Percentiles rank a stretch among this genome's conserved stretches.
phyloP scores from a whole-genome alignment of 92 coral and sea anemone species.

The Heteractis magnifica region DNA sequence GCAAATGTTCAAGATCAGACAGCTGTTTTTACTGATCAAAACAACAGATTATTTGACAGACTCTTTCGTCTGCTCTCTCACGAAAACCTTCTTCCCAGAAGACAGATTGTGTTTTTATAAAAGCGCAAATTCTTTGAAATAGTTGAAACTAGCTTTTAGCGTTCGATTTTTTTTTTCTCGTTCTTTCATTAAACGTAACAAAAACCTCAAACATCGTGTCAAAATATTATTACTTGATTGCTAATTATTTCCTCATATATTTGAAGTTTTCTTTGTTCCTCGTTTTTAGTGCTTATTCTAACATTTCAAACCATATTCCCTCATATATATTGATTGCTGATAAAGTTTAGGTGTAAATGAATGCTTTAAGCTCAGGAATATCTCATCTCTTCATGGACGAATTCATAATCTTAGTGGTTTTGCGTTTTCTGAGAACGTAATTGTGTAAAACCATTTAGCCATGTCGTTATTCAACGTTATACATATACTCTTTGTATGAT shows the following conservation, averaged over 20 bases:
- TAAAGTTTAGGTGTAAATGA: background rate
- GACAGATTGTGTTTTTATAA: too few species aligned
- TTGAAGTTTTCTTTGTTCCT: background rate
- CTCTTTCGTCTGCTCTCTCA: too few species aligned
- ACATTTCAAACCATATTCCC: background rate
- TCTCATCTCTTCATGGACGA: too few species aligned
- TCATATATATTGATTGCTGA: background rate
- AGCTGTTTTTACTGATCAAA: constrained; percentile 4
- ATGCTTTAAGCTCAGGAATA: too few species aligned
- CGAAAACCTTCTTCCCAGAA: too few species aligned
- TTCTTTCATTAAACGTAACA: background rate
- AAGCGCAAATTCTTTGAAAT: too few species aligned
- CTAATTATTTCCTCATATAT: background rate
- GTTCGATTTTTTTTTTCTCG: background rate
- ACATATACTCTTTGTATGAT: background rate
- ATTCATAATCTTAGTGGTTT: background rate
- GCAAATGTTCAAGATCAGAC: background rate
- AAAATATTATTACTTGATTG: background rate
- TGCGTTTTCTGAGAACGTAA: background rate
- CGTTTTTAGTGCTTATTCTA: background rate
- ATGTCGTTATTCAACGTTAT: background rate
- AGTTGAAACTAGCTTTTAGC: too few species aligned
- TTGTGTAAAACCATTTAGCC: background rate
- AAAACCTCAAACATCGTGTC: background rate
- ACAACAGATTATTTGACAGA: background rate